phyloP scores from a whole-genome alignment of 1,140 invertebrate genomes.

The Zaprionus taronus region DNA sequence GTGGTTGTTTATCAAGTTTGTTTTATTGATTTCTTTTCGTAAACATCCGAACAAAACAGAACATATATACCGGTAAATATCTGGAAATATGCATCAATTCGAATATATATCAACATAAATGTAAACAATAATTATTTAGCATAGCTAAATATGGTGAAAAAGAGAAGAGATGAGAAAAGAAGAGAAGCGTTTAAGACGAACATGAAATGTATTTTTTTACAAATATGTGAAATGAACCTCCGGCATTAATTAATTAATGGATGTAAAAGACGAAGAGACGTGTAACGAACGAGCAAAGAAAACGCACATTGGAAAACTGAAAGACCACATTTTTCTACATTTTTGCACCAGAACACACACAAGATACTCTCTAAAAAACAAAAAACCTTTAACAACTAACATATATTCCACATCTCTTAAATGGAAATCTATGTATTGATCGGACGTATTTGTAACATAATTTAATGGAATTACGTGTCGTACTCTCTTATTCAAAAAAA shows the following conservation, averaged over 20 bases:
- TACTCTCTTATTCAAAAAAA: constrained; percentile 49
- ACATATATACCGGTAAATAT: constrained; percentile 41
- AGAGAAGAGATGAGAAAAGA: constrained; percentile 6
- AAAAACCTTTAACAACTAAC: constrained; percentile 1
- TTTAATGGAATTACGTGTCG: constrained; percentile 52
- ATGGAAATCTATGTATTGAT: constrained; percentile 24
- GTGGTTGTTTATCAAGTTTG: constrained; percentile 3
- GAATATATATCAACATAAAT: constrained; percentile 65
- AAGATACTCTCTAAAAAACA: background rate
- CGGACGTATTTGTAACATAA: constrained; percentile 41
- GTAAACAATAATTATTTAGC: constrained; percentile 77
- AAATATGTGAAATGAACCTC: constrained; percentile 77
- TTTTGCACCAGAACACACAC: constrained; percentile 40
- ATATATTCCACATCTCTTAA: constrained; percentile 31
- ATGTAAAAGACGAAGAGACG: constrained; percentile 39
- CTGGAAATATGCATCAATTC: constrained; percentile 55
- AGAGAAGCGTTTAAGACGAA: constrained; percentile 37
- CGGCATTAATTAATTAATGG: constrained; percentile 68
- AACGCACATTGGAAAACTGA: constrained; percentile 39
- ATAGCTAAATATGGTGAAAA: constrained; percentile 68
- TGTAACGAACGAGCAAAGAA: constrained; percentile 36
- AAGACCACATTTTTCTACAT: constrained; percentile 51
- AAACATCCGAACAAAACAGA: constrained; percentile 20
- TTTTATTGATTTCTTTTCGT: constrained; percentile 45
- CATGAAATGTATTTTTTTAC: constrained; percentile 80